Base-by-base conservation (phyloP, 2,113 vertebrate genomes). In the Spea bombifrons region DNA sequence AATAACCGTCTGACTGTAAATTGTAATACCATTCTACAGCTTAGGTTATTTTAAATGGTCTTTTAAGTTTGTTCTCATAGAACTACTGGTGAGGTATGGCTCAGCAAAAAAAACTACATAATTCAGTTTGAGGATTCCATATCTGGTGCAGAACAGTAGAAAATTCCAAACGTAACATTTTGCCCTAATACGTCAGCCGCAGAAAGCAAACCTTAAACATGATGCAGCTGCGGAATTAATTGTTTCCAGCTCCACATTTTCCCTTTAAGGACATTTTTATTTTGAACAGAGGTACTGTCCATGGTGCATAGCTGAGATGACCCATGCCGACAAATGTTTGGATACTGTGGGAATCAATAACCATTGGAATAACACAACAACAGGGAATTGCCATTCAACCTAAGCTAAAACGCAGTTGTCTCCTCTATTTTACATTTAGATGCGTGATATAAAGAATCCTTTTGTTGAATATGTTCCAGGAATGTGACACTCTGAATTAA, bases 401-500 rank as follows among this genome's bases (percentile, higher is more conserved):
- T 75, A 81, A 86, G 84, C 57, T 74, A 80, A 85, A 85, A 59
- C 59, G 65, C 71, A 72, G 84, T 81, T 75, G 69, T 76, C 75
- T 73, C 53, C 9, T 57, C 1, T 13, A 5, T 45, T 73, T 88
- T 86, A 85, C 83, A 85, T 83, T 66, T 78, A 83, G 81, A 47
- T 46, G 79, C 50, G 3, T 75, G 87, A 82, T 83, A 75, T 87
- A 89, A 76, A 89, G 88, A 87, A 85, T 84, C 67, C 86, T 88
- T 86, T 85, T 3, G 0, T 75, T 65, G 82, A 86, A 84, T 83
- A 81, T 82, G 84, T 88, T 89, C 89, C 83, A 88, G 84, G 86
- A 90, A 90, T 86, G 82, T 87, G 86, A 83, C 86, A 83, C 81
- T 87, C 77, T 82, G 83, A 85, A 83, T 87, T 85, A 90, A 85